Percentiles rank a stretch among this genome's conserved stretches.
phyloP scores from a whole-genome alignment of 92 coral and sea anemone species.

The Palythoa caribaeorum region DNA sequence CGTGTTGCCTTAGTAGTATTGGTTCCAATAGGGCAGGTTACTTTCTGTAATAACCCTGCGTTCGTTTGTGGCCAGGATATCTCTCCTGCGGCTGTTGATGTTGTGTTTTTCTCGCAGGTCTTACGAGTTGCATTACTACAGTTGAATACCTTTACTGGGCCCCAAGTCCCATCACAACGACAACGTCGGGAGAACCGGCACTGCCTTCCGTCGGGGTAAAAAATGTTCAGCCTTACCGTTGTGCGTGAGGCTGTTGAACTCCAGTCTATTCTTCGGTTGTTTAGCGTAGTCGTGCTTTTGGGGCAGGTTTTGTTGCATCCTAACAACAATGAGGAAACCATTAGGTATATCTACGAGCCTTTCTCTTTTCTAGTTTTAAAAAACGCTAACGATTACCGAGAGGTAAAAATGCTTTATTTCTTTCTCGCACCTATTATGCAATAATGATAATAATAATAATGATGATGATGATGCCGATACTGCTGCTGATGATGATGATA shows the following conservation, averaged over 20 bases:
- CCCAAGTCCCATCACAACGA: slow-evolving; percentile 6
- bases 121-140: background rate
- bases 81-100: background rate
- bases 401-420: no score
- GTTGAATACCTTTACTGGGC: background rate
- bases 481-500: no score
- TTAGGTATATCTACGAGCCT: no score
- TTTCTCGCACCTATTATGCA: no score
- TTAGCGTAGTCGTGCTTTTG: background rate
- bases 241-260: background rate
- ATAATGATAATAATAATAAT: no score
- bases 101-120: background rate
- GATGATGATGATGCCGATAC: no score
- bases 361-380: no score
- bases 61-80: slow-evolving; percentile 1
- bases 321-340: background rate
- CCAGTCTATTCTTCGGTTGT: background rate
- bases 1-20: background rate
- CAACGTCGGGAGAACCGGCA: background rate
- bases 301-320: background rate
- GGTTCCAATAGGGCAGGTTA: background rate
- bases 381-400: no score
- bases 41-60: background rate
- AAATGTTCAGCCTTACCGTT: background rate
- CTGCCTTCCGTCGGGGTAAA: background rate